Conservation (phyloP, 2,113 vertebrate species). For the Haemorhous mexicanus region DNA sequence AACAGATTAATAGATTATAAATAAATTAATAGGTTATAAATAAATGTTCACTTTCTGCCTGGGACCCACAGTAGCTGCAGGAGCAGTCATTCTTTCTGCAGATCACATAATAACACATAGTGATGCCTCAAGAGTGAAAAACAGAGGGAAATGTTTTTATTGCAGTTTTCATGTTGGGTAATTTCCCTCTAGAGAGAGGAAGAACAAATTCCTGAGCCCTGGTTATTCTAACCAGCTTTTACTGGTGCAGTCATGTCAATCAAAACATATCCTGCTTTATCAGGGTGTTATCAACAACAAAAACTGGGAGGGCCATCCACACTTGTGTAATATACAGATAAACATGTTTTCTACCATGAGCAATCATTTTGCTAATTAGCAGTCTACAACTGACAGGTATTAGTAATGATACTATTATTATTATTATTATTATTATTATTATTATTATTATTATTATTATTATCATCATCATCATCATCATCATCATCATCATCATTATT, state of each 20-base stretch:
- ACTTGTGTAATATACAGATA: too few species aligned
- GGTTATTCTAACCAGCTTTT: neutral
- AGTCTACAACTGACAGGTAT: neutral
- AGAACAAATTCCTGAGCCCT: neutral
- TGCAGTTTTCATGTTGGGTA: accelerated
- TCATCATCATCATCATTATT: too few species aligned
- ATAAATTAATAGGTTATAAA: neutral
- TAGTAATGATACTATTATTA: too few species aligned
- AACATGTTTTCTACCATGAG: neutral
- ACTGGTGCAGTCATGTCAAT: neutral
- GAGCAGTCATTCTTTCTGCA: neutral
- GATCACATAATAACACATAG: neutral
- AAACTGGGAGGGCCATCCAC: neutral
- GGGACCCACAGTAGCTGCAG: neutral
- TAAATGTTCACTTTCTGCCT: neutral
- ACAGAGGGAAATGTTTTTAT: neutral
- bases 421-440: too few species aligned
- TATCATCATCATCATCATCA: too few species aligned
- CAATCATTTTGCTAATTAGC: neutral
- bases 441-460: too few species aligned
- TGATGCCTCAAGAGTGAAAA: neutral
- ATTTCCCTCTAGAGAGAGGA: neutral
- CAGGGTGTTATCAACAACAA: neutral
- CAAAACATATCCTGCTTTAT: neutral
- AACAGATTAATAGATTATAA: neutral